phyloP scores from a whole-genome alignment of 2,797 vertebrate species.

The Tapirus indicus region DNA sequence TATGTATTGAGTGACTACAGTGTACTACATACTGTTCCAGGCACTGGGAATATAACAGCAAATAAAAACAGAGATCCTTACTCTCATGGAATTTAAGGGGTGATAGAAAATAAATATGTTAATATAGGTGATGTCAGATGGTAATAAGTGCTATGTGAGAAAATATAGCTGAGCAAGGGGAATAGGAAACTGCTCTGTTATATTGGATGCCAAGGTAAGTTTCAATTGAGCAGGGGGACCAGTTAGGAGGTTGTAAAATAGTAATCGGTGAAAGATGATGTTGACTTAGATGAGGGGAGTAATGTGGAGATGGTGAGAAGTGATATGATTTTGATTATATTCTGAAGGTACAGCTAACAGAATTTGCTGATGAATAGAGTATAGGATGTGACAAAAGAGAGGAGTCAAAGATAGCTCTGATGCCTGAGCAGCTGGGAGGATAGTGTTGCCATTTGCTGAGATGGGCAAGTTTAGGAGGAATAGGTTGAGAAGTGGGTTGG shows the following conservation, averaged over 20 bases:
- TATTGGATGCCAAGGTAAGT: neutral
- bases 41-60: neutral
- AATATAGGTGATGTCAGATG: neutral
- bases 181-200: neutral
- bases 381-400: neutral
- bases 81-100: neutral
- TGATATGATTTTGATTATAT: neutral
- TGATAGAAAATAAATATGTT: neutral
- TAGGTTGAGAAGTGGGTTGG: neutral
- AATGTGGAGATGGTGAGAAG: neutral
- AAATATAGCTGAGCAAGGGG: neutral
- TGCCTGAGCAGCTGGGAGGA: neutral
- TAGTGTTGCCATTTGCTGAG: neutral
- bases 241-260: neutral
- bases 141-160: neutral
- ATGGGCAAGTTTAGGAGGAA: neutral
- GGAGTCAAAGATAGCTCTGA: neutral
- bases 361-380: neutral
- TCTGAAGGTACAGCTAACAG: neutral
- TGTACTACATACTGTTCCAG: neutral
- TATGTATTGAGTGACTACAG: neutral
- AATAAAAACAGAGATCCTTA: neutral
- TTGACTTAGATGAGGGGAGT: neutral
- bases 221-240: neutral
- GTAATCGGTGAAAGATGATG: neutral